Conservation (phyloP, 2,888 invertebrate genomes). For the Drosophila histrio region DNA sequence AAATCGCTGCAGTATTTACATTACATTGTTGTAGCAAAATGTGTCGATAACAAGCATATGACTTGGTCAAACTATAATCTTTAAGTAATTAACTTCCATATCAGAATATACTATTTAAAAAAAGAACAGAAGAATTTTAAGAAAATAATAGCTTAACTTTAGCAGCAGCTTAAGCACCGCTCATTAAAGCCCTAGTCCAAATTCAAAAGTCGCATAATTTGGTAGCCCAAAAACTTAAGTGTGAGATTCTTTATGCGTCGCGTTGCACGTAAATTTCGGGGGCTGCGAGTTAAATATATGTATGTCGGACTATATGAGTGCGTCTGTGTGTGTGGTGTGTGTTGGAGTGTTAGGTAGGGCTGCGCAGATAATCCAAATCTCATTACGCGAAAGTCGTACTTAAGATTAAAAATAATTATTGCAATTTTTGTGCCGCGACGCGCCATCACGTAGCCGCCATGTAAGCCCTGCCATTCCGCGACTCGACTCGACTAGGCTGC, state of each 20-base stretch:
- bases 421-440: conserved; percentile 72
- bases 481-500: conserved; percentile 23
- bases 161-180: not conserved
- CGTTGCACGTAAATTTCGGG: conserved; percentile 45
- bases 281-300: conserved; percentile 4
- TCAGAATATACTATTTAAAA: not conserved
- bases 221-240: conserved; percentile 24
- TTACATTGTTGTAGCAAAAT: no score
- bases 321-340: not conserved
- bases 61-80: no score
- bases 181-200: conserved; percentile 31
- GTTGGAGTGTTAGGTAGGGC: conserved; percentile 20
- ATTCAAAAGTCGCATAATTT: conserved; percentile 27
- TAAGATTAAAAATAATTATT: conserved; percentile 80
- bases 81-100: not conserved
- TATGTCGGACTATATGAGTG: conserved; percentile 8
- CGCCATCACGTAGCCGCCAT: conserved; percentile 65
- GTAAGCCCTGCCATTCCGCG: conserved; percentile 12
- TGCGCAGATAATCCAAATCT: conserved; percentile 75
- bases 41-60: no score
- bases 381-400: conserved; percentile 77
- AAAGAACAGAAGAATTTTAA: no score
- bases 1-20: no score
- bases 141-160: not conserved
- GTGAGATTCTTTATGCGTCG: conserved; percentile 48